Evolutionary conservation across 2,888 invertebrate genomes (phyloP).

Genomic region (Ormyrus nitidulus): DNA sequence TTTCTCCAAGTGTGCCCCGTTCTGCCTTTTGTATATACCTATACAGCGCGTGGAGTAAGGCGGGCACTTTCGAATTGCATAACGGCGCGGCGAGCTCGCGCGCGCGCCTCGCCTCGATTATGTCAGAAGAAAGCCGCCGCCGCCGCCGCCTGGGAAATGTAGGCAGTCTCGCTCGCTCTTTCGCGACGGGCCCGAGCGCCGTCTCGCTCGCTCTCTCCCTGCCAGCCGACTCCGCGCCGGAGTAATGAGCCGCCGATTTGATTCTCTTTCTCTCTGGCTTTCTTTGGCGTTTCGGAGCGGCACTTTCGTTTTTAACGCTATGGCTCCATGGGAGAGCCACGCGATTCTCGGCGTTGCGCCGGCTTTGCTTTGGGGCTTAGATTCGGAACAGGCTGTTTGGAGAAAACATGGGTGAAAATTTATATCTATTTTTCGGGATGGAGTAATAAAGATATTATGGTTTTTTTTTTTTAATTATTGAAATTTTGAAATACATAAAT

Average conservation of each 20-base stretch:
- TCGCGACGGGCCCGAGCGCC: no score
- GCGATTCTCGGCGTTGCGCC: background rate
- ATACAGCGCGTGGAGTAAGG: slow-evolving; percentile 73
- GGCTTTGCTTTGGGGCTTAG: no score
- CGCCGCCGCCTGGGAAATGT: slow-evolving; percentile 69
- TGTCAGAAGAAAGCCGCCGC: slow-evolving; percentile 73
- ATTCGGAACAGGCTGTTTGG: no score
- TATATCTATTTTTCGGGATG: no score
- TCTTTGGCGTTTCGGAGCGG: background rate
- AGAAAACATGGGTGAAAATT: no score
- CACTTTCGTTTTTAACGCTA: background rate
- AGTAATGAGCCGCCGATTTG: slow-evolving; percentile 25
- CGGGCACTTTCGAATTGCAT: slow-evolving; percentile 76
- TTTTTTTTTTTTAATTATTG: no score
- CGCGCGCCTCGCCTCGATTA: slow-evolving; percentile 75
- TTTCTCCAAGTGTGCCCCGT: background rate
- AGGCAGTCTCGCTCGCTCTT: slow-evolving; percentile 20
- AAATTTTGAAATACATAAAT: no score
- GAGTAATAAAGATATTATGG: no score
- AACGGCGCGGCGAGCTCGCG: slow-evolving; percentile 59
- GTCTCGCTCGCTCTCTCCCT: background rate
- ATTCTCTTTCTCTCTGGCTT: slow-evolving; percentile 18
- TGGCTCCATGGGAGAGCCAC: background rate
- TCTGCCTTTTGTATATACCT: slow-evolving; percentile 50
- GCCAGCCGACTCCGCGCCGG: background rate